Evolutionary conservation across 1,140 invertebrate genomes (phyloP), one percentile per base, ranked within the genome.

Genomic region (Caenorhabditis remanei): DNA sequence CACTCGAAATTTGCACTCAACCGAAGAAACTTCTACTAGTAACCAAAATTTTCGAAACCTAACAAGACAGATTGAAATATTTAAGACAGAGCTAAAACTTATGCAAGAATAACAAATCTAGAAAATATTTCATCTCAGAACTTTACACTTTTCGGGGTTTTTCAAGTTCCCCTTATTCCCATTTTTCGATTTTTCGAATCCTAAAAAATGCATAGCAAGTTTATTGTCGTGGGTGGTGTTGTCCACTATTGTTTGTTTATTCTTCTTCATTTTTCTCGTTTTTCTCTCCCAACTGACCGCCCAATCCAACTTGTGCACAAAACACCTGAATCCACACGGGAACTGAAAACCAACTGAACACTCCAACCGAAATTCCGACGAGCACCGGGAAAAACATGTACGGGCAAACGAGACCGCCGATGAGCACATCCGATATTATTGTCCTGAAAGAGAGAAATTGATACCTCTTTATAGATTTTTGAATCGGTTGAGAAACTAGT

Each of bases 321-420:
- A 79, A 79, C 71, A 79, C 71, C 71, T 79, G 71, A 79, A 79
- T 79, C 71, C 71, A 79, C 71, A 79, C 71, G 40, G 71, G 71
- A 48, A 79, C 71, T 50, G 71, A 79, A 50, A 79, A 50, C 71
- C 71, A 79, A 79, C 71, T 79, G 71, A 79, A 50, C 46, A 79
- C 71, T 21, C 71, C 71, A 24, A 50, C 71, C 13, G 71, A 79
- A 50, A 79, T 79, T 50, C 71, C 71, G 71, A 79, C 71, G 19
- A 79, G 71, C 21, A 79, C 71, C 71, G 71, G 71, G n/a, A 79
- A 79, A 50, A 79, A 79, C 71, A 79, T 79, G 46, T 79, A 79
- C n/a, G 71, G 71, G 24, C 71, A 79, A 11, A 79, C 71, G 9
- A 79, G 71, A 21, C 71, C 71, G 24, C 71, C 71, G 46, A 79